Evolutionary conservation across 2,113 vertebrate species (phyloP).

Genomic region (Apteryx mantelli): DNA sequence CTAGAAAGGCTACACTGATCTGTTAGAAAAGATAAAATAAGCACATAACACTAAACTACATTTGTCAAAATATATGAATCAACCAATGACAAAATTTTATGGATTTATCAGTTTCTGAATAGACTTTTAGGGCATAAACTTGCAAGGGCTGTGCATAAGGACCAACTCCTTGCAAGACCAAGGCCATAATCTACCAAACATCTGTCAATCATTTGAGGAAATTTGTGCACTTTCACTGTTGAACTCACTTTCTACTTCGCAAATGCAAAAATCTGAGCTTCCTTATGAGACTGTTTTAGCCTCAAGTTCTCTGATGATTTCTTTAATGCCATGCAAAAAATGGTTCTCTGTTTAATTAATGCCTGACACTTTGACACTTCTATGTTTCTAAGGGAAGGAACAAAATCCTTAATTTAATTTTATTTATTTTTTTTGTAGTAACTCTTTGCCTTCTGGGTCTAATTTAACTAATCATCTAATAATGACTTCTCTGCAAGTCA

Average conservation of each 20-base stretch:
- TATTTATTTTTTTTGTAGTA: not conserved
- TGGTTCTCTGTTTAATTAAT: not conserved
- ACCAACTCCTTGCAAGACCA: not conserved
- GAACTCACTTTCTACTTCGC: not conserved
- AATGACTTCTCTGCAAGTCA: not conserved
- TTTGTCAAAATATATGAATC: not conserved
- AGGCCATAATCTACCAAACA: not conserved
- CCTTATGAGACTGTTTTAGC: not conserved
- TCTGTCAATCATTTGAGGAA: not conserved
- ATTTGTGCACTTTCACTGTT: not conserved
- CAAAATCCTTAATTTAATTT: not conserved
- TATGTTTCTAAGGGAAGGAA: not conserved
- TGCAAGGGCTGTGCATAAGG: not conserved
- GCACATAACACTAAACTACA: not conserved
- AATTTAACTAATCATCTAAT: slow-evolving; percentile 14
- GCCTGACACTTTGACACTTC: not conserved
- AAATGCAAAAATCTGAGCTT: not conserved
- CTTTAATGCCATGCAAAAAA: not conserved
- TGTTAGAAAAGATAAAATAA: not conserved
- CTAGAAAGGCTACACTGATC: not conserved
- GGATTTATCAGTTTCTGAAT: not conserved
- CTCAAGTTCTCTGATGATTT: not conserved
- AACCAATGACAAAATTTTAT: not conserved
- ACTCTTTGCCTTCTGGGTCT: not conserved
- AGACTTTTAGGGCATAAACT: not conserved